Evolutionary conservation across 2,888 invertebrate genomes (phyloP).

Genomic region (Eurytoma californica): DNA sequence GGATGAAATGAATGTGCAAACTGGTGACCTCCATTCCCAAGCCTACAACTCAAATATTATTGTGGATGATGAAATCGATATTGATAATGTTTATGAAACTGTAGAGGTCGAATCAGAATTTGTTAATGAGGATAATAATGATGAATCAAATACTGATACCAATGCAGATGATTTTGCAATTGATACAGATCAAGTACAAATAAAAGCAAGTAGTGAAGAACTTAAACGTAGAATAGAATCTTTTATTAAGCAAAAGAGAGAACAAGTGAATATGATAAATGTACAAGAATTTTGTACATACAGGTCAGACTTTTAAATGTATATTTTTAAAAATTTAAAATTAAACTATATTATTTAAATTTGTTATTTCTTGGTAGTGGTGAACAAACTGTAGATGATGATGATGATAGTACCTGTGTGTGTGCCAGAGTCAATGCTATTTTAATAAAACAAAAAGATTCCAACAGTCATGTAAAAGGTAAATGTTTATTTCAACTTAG

Average conservation of each 20-base stretch:
- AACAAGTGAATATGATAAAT: constrained; percentile 84
- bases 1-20: background rate
- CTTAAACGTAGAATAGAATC: constrained; percentile 83
- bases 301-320: constrained; percentile 61
- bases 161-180: constrained; percentile 58
- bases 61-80: constrained; percentile 35
- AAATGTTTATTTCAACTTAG: constrained; percentile 51
- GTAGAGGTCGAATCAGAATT: constrained; percentile 38
- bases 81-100: constrained; percentile 45
- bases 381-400: constrained; percentile 19
- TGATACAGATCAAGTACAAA: constrained; percentile 80
- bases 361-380: constrained; percentile 21
- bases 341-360: background rate
- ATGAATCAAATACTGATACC: background rate
- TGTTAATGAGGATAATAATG: constrained; percentile 20
- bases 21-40: constrained; percentile 3
- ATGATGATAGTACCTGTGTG: constrained; percentile 76
- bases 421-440: constrained; percentile 88
- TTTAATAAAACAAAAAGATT: constrained; percentile 83
- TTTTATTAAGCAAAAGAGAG: constrained; percentile 85
- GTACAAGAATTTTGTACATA: constrained; percentile 83
- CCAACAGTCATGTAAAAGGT: constrained; percentile 89
- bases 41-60: background rate
- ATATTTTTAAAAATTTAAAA: constrained; percentile 1
- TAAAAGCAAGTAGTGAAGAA: constrained; percentile 82